Base-by-base conservation (phyloP, 2,113 vertebrate genomes). In the Zapornia atra region DNA sequence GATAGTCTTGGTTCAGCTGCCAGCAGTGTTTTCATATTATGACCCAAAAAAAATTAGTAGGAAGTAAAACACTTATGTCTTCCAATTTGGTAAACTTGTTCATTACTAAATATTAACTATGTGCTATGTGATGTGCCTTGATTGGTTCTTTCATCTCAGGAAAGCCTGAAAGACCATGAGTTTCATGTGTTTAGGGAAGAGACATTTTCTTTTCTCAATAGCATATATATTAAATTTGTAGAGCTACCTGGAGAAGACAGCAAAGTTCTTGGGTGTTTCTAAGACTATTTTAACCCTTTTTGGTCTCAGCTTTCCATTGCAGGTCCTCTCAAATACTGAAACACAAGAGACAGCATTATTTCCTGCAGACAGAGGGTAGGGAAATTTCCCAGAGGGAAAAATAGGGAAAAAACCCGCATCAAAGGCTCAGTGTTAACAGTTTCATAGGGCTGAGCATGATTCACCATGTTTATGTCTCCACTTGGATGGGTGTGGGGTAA, bases 341-440 rank as follows among this genome's bases (percentile, higher is more conserved):
- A 70, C 29, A 85, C 10, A 72, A 40, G 26, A 89, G 12, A 77
- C 24, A 16, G 29, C 13, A 34, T 61, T 60, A 66, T 83, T 96
- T 96, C 82, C 78, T 91, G 50, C 54, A 63, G 26, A 82, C 88
- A 40, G 54, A 79, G 18, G 79, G 75, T 54, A 56, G 34, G 15
- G 44, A 90, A 72, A 73, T 73, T 76, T 87, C 59, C 48, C 34
- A 77, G 50, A 69, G 44, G 54, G 38, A 64, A 88, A 83, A 78
- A 69, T 11, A 64, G 42, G 21, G 53, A 82, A 15, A 90, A 90
- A 91, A 73, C 31, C 31, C 64, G 94, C 77, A 88, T 92, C 90
- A 96, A 97, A 96, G 77, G 29, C 36, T 96, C 42, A 26, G 12
- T 77, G 80, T 86, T 78, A 79, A 65, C 29, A 61, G 81, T 82